These are phyloP conservation scores for Phalera bucephala DNA, from an alignment of 2,888 invertebrate species.

Conservation along the genomic window DNA sequence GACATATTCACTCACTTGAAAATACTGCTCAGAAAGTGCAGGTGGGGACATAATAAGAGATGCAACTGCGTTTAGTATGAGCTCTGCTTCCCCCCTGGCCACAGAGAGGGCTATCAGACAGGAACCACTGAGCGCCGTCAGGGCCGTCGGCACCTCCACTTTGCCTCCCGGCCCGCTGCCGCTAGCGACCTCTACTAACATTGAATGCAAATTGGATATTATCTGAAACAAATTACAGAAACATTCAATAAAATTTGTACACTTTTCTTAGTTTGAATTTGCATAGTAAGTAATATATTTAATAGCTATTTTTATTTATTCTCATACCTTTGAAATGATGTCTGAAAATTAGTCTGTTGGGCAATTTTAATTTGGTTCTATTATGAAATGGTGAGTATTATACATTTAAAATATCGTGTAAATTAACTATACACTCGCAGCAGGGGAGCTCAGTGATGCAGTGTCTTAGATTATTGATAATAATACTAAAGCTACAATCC, in stretches of 20 bases:
- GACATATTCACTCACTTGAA: constrained; percentile 88
- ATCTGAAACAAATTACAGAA: constrained; percentile 71
- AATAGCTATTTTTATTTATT: too few relatives aligned
- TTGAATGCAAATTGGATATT: constrained; percentile 91
- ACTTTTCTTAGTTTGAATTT: not conserved
- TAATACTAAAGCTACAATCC: too few relatives aligned
- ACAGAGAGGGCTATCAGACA: constrained; percentile 96
- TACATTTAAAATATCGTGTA: too few relatives aligned
- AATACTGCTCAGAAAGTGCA: constrained; percentile 89
- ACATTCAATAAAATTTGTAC: constrained; percentile 8
- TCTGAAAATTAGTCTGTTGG: too few relatives aligned
- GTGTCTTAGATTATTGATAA: too few relatives aligned
- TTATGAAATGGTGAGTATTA: too few relatives aligned
- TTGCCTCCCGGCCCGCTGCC: constrained; percentile 66
- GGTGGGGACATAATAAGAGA: constrained; percentile 94
- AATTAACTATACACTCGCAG: too few relatives aligned
- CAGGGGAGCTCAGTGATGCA: too few relatives aligned
- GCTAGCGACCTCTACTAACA: constrained; percentile 92
- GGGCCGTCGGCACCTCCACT: constrained; percentile 83
- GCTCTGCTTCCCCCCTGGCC: constrained; percentile 96
- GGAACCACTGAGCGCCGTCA: constrained; percentile 95
- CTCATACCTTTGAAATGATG: too few relatives aligned
- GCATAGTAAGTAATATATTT: too few relatives aligned
- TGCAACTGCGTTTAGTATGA: constrained; percentile 92
- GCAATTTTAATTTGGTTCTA: too few relatives aligned